Evolutionary conservation across 2,888 invertebrate species (phyloP).

Genomic region (Baccha elongata): DNA sequence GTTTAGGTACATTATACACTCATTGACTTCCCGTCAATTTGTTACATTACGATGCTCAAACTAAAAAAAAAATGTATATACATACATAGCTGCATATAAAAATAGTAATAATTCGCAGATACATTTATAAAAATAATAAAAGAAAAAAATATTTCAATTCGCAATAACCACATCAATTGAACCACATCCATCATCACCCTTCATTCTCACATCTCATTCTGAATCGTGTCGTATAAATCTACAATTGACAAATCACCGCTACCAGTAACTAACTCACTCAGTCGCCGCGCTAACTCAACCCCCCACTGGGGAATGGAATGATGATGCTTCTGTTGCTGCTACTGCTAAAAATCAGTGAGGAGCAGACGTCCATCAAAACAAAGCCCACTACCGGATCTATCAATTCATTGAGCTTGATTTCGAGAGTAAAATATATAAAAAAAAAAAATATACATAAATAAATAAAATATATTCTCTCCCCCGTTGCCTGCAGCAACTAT

Average conservation of each 20-base stretch:
- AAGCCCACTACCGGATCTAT: slow-evolving; percentile 70
- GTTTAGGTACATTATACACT: slow-evolving; percentile 2
- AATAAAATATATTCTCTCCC: slow-evolving; percentile 47
- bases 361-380: slow-evolving; percentile 71
- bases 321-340: slow-evolving; percentile 27
- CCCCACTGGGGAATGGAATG: slow-evolving; percentile 64
- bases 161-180: slow-evolving; percentile 72
- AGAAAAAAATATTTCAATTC: slow-evolving; percentile 64
- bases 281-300: slow-evolving; percentile 60
- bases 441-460: slow-evolving; percentile 65
- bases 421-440: slow-evolving; percentile 38
- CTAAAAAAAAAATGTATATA: slow-evolving; percentile 24
- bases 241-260: slow-evolving; percentile 73
- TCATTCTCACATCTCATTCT: slow-evolving; percentile 67
- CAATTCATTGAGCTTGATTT: slow-evolving; percentile 71
- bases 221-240: slow-evolving; percentile 73
- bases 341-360: slow-evolving; percentile 39
- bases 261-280: slow-evolving; percentile 69
- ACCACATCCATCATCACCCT: slow-evolving; percentile 73
- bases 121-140: slow-evolving; percentile 25
- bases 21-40: slow-evolving; percentile 34
- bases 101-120: slow-evolving; percentile 51
- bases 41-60: slow-evolving; percentile 1
- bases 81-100: too few relatives aligned
- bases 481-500: neutral